Conservation (phyloP, 2,113 vertebrate species). For the Zeus faber region DNA sequence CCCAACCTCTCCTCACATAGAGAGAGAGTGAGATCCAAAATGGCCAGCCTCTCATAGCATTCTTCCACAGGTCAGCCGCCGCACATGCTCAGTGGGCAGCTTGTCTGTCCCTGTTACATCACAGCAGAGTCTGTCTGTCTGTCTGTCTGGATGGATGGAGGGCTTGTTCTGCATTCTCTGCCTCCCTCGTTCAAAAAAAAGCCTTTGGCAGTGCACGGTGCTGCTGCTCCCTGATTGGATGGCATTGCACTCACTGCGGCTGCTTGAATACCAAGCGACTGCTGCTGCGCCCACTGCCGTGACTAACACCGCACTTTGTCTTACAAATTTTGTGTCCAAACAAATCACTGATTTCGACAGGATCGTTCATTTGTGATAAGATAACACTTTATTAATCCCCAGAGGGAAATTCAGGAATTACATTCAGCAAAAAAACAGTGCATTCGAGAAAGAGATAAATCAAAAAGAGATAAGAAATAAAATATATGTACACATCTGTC, state of each 20-base stretch:
- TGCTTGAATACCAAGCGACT: constrained; percentile 12
- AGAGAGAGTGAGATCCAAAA: constrained; percentile 39
- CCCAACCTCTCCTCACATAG: constrained; percentile 29
- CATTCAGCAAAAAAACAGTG: too few relatives aligned
- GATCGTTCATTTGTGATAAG: neutral
- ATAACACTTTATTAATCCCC: neutral
- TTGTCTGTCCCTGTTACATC: constrained; percentile 45
- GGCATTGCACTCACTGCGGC: neutral
- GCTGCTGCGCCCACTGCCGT: neutral
- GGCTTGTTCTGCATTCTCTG: constrained; percentile 12
- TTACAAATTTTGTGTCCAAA: too few relatives aligned
- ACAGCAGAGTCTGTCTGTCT: constrained; percentile 26
- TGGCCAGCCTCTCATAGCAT: constrained; percentile 20
- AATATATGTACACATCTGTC: too few relatives aligned
- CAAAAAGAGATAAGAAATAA: too few relatives aligned
- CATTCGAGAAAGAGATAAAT: neutral
- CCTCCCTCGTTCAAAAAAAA: neutral
- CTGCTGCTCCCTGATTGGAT: constrained; percentile 12
- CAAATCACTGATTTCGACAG: too few relatives aligned
- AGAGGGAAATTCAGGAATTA: neutral
- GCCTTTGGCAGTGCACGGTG: neutral
- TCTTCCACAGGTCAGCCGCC: constrained; percentile 32
- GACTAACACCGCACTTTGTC: neutral
- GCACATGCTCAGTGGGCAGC: constrained; percentile 51
- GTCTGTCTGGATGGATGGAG: too few relatives aligned